phyloP scores from a whole-genome alignment of 2,113 vertebrate species.

The Alligator mississippiensis region DNA sequence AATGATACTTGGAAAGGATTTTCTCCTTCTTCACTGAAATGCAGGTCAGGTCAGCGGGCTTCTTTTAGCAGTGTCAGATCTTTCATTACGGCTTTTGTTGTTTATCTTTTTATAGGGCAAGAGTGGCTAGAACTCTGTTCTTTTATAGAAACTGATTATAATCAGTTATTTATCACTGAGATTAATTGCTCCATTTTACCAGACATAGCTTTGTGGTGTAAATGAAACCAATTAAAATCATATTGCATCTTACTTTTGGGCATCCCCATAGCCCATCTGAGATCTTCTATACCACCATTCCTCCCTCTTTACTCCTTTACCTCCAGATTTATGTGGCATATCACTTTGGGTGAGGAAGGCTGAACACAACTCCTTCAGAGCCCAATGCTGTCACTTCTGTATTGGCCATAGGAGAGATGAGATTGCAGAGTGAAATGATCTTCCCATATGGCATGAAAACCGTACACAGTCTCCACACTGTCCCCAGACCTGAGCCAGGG shows the following conservation, averaged over 20 bases:
- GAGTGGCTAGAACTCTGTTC: not conserved
- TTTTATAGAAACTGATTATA: not conserved
- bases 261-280: not conserved
- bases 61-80: not conserved
- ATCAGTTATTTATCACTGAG: not conserved
- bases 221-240: not conserved
- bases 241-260: not conserved
- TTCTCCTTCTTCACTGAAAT: not conserved
- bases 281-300: not conserved
- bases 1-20: not conserved
- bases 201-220: not conserved
- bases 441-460: not conserved
- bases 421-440: not conserved
- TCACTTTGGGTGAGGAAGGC: not conserved
- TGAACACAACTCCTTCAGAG: not conserved
- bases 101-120: not conserved
- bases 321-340: not conserved
- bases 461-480: not conserved
- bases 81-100: not conserved
- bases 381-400: conserved; percentile 16
- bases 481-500: not conserved
- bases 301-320: not conserved
- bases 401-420: not conserved
- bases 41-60: not conserved
- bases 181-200: not conserved